Conservation (phyloP, 2,113 vertebrate genomes). For the Raphicerus campestris region DNA sequence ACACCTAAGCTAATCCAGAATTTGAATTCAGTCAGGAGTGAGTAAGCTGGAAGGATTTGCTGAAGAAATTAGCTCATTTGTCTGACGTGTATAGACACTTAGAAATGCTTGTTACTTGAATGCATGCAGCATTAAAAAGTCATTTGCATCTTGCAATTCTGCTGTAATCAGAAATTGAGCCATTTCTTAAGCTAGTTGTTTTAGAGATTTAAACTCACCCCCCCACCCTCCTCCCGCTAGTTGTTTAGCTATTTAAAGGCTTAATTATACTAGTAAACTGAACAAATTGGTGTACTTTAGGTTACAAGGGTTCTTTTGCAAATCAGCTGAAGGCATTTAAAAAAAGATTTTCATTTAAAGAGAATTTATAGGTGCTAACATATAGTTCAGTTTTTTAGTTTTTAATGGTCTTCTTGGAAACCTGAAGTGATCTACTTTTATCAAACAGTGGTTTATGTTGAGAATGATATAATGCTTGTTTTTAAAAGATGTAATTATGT, state of each 20-base stretch:
- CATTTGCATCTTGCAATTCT: constrained; percentile 36
- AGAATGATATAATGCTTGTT: constrained; percentile 65
- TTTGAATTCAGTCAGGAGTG: background rate
- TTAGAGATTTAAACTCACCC: constrained; percentile 20
- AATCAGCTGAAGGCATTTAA: constrained; percentile 51
- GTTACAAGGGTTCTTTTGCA: constrained; percentile 51
- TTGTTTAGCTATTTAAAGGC: constrained; percentile 57
- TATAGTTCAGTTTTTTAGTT: constrained; percentile 63
- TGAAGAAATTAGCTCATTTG: background rate
- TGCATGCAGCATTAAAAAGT: constrained; percentile 34
- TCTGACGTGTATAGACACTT: background rate
- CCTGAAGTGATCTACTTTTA: constrained; percentile 68
- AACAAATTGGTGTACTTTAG: constrained; percentile 57
- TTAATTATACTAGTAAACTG: constrained; percentile 67
- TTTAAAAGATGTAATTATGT: constrained; percentile 67
- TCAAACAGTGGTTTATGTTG: constrained; percentile 50
- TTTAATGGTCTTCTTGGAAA: constrained; percentile 67
- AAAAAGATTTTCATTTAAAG: constrained; percentile 57
- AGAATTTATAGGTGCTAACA: constrained; percentile 49
- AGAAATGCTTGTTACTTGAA: background rate
- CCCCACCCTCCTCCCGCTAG: background rate
- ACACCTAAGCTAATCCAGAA: background rate
- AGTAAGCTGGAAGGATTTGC: background rate
- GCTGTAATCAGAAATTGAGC: constrained; percentile 32
- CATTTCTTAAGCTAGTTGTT: constrained; percentile 19